Conservation (phyloP, 2,888 invertebrate genomes). For the Adelognathus sp. region DNA sequence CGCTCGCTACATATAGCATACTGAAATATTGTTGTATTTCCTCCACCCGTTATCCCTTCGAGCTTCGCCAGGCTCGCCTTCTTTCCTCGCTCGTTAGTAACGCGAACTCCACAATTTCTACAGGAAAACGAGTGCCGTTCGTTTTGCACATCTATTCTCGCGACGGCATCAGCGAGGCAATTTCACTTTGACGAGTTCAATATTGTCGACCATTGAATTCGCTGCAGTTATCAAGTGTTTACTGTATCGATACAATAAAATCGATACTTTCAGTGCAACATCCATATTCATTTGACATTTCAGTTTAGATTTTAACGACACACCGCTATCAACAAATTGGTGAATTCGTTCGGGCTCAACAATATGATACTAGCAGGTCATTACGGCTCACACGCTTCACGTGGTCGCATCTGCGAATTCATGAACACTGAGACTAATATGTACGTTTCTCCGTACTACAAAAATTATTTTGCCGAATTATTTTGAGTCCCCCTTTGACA, state of each 20-base stretch:
- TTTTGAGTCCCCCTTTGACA: too few species aligned
- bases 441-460: too few species aligned
- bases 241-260: neutral
- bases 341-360: too few species aligned
- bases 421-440: too few species aligned
- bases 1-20: constrained; percentile 24
- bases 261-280: neutral
- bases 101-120: neutral
- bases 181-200: constrained; percentile 48
- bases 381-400: too few species aligned
- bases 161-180: constrained; percentile 12
- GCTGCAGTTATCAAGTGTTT: neutral
- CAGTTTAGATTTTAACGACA: too few species aligned
- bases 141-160: constrained; percentile 15
- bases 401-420: too few species aligned
- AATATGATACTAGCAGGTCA: too few species aligned
- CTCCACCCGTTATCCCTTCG: neutral
- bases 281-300: too few species aligned
- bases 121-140: constrained; percentile 10
- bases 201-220: constrained; percentile 8
- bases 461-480: too few species aligned
- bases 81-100: constrained; percentile 37
- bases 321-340: too few species aligned
- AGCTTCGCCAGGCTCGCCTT: neutral
- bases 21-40: constrained; percentile 32